A percentile compares a stretch with the other conserved stretches of the same genome.
Conservation (phyloP, 1,140 invertebrate genomes). For the Globodera ellingtonae region DNA sequence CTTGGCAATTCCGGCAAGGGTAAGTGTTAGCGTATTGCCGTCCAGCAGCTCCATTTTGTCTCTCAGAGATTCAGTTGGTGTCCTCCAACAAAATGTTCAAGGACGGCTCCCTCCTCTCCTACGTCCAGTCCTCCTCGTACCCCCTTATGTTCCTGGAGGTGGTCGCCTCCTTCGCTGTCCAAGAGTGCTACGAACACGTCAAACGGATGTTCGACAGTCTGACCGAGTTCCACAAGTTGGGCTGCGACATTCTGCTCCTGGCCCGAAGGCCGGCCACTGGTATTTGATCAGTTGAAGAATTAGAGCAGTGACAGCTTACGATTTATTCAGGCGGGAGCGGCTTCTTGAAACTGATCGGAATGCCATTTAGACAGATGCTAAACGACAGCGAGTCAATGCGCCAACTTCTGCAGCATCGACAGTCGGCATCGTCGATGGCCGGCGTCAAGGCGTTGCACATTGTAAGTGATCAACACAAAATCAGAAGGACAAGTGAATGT, state of each 20-base stretch:
- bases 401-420: conserved; percentile 49
- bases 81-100: conserved; percentile 49
- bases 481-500: too few relatives aligned
- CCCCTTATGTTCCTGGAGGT: conserved; percentile 51
- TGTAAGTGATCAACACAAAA: conserved; percentile 34
- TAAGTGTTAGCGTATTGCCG: background rate
- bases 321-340: conserved; percentile 44
- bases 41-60: background rate
- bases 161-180: conserved; percentile 38
- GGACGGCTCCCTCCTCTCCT: conserved; percentile 45
- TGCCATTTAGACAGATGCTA: conserved; percentile 44
- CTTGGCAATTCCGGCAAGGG: conserved; percentile 28
- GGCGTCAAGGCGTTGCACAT: conserved; percentile 45
- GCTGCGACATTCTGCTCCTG: conserved; percentile 51
- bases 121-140: conserved; percentile 45
- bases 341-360: conserved; percentile 54
- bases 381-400: conserved; percentile 51
- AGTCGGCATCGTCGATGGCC: conserved; percentile 46
- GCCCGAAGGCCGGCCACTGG: conserved; percentile 39
- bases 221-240: conserved; percentile 40
- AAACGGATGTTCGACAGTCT: conserved; percentile 51
- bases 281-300: conserved; percentile 14
- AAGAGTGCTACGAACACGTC: conserved; percentile 52
- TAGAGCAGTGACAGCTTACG: background rate
- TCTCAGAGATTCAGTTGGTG: conserved; percentile 49